Evolutionary conservation across 2,113 vertebrate species (phyloP).

Genomic region (Leuciscus idus): DNA sequence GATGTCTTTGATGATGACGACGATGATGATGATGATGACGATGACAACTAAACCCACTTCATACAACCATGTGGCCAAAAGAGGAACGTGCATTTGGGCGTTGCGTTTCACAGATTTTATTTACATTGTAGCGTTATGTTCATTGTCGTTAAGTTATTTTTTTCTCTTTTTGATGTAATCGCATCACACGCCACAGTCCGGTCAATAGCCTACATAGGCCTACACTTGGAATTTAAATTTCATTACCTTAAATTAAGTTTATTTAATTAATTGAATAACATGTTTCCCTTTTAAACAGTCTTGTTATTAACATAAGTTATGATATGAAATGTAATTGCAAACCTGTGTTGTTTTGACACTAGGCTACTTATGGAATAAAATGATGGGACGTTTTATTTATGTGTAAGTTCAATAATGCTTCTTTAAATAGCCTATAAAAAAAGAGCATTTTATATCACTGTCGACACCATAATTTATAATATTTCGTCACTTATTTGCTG

Average conservation of each 20-base stretch:
- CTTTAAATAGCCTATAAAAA: neutral
- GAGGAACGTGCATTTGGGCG: conserved; percentile 54
- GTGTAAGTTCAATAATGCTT: neutral
- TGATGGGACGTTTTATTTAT: conserved; percentile 60
- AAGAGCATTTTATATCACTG: neutral
- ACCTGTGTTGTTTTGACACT: conserved; percentile 57
- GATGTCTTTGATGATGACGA: conserved; percentile 75
- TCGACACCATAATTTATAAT: neutral
- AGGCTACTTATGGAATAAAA: conserved; percentile 67
- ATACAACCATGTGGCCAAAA: conserved; percentile 66
- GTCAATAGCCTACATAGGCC: conserved; percentile 6
- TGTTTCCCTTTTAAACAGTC: conserved; percentile 25
- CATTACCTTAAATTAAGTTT: conserved; percentile 55
- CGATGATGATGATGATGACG: conserved; percentile 65
- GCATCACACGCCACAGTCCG: conserved; percentile 47
- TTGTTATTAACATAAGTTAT: conserved; percentile 45
- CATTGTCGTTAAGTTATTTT: conserved; percentile 56
- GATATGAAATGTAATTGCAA: conserved; percentile 53
- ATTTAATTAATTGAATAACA: conserved; percentile 62
- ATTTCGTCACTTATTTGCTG: neutral
- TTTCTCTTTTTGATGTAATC: conserved; percentile 57
- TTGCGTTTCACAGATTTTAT: conserved; percentile 43
- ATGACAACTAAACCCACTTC: conserved; percentile 67
- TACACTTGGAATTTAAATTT: conserved; percentile 52
- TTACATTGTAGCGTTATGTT: conserved; percentile 55